A percentile compares a stretch with the other conserved stretches of the same genome.
Evolutionary conservation across 2,888 invertebrate genomes (phyloP).

Genomic region (Harpagoxenus sublaevis): DNA sequence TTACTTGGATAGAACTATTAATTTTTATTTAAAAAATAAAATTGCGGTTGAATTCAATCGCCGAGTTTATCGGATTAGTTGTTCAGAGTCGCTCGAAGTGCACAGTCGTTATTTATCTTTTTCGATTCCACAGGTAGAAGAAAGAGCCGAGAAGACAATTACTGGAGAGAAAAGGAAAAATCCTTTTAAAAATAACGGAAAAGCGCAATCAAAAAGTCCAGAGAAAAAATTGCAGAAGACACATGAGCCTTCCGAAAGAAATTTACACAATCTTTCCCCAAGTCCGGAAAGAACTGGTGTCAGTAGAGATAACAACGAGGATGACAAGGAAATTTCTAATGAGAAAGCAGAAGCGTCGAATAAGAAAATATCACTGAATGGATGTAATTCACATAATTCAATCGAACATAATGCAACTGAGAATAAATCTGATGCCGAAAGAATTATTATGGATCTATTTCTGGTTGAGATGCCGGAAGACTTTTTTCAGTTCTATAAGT

Average conservation of each 20-base stretch:
- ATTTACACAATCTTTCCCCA: conserved; percentile 57
- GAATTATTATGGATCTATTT: conserved; percentile 91
- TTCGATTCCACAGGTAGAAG: conserved; percentile 23
- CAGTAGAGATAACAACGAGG: not conserved
- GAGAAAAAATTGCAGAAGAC: conserved; percentile 48
- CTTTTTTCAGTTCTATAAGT: conserved; percentile 94
- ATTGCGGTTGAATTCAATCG: not conserved
- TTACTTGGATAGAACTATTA: not conserved
- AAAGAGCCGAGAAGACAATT: conserved; percentile 42
- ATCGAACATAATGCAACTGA: not conserved
- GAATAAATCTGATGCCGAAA: conserved; percentile 8
- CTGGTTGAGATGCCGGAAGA: conserved; percentile 95
- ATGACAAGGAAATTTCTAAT: conserved; percentile 4
- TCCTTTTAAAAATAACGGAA: conserved; percentile 30
- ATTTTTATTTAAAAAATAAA: not conserved
- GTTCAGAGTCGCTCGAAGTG: not conserved
- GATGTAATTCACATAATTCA: not conserved
- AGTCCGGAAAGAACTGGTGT: conserved; percentile 53
- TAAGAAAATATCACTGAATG: not conserved
- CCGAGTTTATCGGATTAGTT: not conserved
- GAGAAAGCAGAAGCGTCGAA: not conserved
- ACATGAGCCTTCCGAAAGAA: not conserved
- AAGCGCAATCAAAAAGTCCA: conserved; percentile 28
- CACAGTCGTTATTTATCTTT: not conserved
- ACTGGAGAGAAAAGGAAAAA: conserved; percentile 61